Evolutionary conservation across 2,797 vertebrate genomes (phyloP).

Genomic region (Brachyrhaphis roseni): DNA sequence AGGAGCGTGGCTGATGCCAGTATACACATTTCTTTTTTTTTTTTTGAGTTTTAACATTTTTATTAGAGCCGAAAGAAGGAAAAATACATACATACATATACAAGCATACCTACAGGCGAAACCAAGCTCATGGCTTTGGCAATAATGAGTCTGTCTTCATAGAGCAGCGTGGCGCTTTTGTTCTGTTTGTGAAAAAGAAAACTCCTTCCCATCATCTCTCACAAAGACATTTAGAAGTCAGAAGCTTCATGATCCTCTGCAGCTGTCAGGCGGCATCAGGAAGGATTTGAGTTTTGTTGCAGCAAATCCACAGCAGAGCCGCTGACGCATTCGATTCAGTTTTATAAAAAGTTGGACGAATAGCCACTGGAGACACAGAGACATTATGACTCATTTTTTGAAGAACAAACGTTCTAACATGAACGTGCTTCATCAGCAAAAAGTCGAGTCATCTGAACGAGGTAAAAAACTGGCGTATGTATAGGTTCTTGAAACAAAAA

Average conservation of each 20-base stretch:
- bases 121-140: neutral
- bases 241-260: slow-evolving; percentile 30
- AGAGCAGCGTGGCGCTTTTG: neutral
- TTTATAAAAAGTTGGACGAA: slow-evolving; percentile 35
- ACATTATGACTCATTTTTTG: slow-evolving; percentile 48
- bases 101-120: neutral
- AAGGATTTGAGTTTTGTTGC: slow-evolving; percentile 53
- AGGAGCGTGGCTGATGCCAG: neutral
- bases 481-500: too few species aligned
- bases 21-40: neutral
- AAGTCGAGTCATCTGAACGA: too few species aligned
- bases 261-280: slow-evolving; percentile 45
- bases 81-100: too few species aligned
- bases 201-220: slow-evolving; percentile 19
- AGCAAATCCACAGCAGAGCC: slow-evolving; percentile 39
- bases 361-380: neutral
- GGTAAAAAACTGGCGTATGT: too few species aligned
- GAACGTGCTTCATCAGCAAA: slow-evolving; percentile 1
- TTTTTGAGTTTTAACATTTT: too few species aligned
- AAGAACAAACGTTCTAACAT: slow-evolving; percentile 29
- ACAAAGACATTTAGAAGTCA: slow-evolving; percentile 12
- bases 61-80: too few species aligned
- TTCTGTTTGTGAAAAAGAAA: slow-evolving; percentile 28
- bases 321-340: slow-evolving; percentile 32
- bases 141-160: neutral